A percentile compares a stretch with the other conserved stretches of the same genome.
Conservation (phyloP, 2,888 invertebrate species). For the Sylvicola cinctus region DNA sequence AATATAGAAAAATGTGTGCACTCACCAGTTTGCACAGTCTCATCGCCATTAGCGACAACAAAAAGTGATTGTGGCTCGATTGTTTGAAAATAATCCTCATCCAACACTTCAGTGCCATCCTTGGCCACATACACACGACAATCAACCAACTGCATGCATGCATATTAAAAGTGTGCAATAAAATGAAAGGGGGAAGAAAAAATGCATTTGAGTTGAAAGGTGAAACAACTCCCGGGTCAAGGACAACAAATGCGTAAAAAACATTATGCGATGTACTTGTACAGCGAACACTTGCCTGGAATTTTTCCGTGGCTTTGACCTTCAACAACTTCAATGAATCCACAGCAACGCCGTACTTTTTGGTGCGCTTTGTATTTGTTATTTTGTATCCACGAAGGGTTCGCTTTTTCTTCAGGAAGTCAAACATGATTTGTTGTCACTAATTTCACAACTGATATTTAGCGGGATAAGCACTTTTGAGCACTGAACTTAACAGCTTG, state of each 20-base stretch:
- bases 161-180: neutral
- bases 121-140: conserved; percentile 34
- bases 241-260: too few relatives aligned
- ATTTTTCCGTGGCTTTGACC: conserved; percentile 19
- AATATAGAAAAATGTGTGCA: neutral
- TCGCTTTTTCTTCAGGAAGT: too few relatives aligned
- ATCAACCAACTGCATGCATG: conserved; percentile 14
- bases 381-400: conserved; percentile 22
- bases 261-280: too few relatives aligned
- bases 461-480: too few relatives aligned
- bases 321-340: conserved; percentile 19
- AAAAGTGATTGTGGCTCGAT: conserved; percentile 56
- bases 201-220: neutral
- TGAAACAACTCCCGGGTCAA: too few relatives aligned
- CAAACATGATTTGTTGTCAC: too few relatives aligned
- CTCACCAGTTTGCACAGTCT: conserved; percentile 35
- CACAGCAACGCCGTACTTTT: conserved; percentile 23
- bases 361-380: conserved; percentile 19
- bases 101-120: conserved; percentile 51
- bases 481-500: too few relatives aligned
- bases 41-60: conserved; percentile 30
- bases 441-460: too few relatives aligned
- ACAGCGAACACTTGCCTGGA: conserved; percentile 23
- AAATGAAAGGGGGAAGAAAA: neutral
- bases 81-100: conserved; percentile 56